These are phyloP conservation scores for Halictus quadricinctus DNA, from an alignment of 2,888 invertebrate species.

Conservation along the genomic window DNA sequence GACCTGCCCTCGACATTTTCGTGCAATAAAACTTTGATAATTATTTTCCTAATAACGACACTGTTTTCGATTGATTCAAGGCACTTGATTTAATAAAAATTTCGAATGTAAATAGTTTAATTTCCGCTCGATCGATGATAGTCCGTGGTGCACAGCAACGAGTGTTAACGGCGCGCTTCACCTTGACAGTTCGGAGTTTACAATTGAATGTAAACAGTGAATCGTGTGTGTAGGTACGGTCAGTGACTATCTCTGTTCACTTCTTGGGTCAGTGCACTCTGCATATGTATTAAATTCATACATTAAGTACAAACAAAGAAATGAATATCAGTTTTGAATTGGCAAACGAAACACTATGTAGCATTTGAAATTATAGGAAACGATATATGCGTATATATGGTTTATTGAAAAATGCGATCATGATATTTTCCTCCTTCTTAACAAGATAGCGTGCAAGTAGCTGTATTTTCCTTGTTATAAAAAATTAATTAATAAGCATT, in stretches of 20 bases:
- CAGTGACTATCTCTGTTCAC: slow-evolving; percentile 57
- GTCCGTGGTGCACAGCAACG: slow-evolving; percentile 23
- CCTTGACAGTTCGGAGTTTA: slow-evolving; percentile 49
- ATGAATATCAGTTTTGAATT: background rate
- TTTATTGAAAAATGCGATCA: background rate
- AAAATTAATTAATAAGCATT: slow-evolving; percentile 8
- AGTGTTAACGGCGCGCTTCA: slow-evolving; percentile 24
- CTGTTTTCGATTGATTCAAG: slow-evolving; percentile 22
- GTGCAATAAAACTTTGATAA: slow-evolving; percentile 50
- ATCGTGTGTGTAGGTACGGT: slow-evolving; percentile 55
- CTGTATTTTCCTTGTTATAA: slow-evolving; percentile 1
- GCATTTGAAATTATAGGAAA: background rate
- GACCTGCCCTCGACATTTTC: slow-evolving; percentile 59
- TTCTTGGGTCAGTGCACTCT: slow-evolving; percentile 59
- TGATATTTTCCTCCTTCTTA: background rate
- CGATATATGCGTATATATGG: background rate
- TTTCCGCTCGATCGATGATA: slow-evolving; percentile 13
- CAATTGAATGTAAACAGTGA: slow-evolving; percentile 63
- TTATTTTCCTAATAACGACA: background rate
- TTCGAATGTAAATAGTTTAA: background rate
- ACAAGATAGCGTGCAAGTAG: background rate
- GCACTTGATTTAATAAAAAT: slow-evolving; percentile 30
- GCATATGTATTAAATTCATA: background rate
- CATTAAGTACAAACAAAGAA: slow-evolving; percentile 12
- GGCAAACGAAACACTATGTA: background rate